Conservation (phyloP, 92 coral and sea anemone genomes). For the Pocillopora meandrina region DNA sequence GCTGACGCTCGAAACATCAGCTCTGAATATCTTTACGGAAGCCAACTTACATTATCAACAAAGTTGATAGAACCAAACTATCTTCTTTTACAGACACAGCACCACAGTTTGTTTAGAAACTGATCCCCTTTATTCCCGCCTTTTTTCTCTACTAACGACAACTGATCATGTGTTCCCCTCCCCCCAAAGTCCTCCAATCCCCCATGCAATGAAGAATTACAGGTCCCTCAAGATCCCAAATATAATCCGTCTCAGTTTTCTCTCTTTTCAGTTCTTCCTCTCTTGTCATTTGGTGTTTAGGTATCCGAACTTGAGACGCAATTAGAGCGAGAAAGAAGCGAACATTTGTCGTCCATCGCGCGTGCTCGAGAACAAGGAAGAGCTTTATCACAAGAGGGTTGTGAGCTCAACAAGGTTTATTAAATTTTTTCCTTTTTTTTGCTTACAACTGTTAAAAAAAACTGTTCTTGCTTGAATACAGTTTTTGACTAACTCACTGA, state of each 20-base stretch:
- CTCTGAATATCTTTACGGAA: too few species aligned
- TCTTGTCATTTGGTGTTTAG: conserved; percentile 21
- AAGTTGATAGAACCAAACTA: too few species aligned
- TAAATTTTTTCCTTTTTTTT: neutral
- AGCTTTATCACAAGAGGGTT: conserved; percentile 1
- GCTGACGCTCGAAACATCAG: too few species aligned
- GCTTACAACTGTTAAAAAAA: neutral
- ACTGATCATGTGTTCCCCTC: too few species aligned
- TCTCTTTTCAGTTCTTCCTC: neutral
- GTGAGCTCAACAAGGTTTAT: neutral
- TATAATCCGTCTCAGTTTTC: neutral
- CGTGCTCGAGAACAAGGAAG: conserved; percentile 58
- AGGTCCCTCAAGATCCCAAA: too few species aligned
- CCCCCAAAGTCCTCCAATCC: too few species aligned
- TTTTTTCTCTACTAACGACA: too few species aligned
- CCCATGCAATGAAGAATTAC: too few species aligned
- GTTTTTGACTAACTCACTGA: neutral
- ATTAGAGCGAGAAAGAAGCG: conserved; percentile 69
- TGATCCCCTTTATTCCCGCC: too few species aligned
- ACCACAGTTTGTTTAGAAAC: too few species aligned
- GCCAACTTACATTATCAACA: too few species aligned
- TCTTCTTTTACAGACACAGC: too few species aligned
- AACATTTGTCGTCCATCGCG: conserved; percentile 64
- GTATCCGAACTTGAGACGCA: conserved; percentile 66
- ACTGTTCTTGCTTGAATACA: neutral